Conservation (phyloP, 2,888 invertebrate genomes). For the Parascotia fuliginaria region DNA sequence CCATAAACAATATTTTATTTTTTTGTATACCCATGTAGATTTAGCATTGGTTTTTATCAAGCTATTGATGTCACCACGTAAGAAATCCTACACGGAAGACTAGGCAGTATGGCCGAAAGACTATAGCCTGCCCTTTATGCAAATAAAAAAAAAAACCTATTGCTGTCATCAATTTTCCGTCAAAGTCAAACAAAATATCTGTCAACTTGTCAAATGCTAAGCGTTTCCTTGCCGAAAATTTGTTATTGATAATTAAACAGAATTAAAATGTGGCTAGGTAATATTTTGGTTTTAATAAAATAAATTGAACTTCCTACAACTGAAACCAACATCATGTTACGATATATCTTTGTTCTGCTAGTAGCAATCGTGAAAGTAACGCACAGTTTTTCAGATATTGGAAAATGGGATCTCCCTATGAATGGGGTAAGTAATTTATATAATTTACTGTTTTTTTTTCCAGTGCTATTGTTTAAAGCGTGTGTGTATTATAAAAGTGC, state of each 20-base stretch:
- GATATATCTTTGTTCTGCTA: conserved; percentile 60
- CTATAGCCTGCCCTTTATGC: too few species aligned
- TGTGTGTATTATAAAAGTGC: not conserved
- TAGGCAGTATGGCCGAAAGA: too few species aligned
- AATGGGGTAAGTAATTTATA: conserved; percentile 73
- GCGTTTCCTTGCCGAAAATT: conserved; percentile 26
- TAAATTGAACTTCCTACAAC: conserved; percentile 29
- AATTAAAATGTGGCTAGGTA: conserved; percentile 49
- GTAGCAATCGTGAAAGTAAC: conserved; percentile 61
- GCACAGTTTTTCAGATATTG: conserved; percentile 86
- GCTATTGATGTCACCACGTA: too few species aligned
- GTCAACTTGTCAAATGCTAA: conserved; percentile 35
- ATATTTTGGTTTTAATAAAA: conserved; percentile 32
- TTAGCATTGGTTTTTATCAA: too few species aligned
- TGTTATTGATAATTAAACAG: conserved; percentile 34
- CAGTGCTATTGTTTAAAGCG: not conserved
- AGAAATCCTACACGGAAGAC: too few species aligned
- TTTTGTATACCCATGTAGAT: too few species aligned
- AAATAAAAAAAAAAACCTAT: too few species aligned
- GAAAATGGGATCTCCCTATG: conserved; percentile 88
- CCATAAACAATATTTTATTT: too few species aligned
- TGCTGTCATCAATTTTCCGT: conserved; percentile 5
- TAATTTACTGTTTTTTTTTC: not conserved
- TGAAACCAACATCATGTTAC: conserved; percentile 59
- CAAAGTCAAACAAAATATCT: conserved; percentile 33